Evolutionary conservation across 2,113 vertebrate genomes (phyloP).

Genomic region (Equus przewalskii): DNA sequence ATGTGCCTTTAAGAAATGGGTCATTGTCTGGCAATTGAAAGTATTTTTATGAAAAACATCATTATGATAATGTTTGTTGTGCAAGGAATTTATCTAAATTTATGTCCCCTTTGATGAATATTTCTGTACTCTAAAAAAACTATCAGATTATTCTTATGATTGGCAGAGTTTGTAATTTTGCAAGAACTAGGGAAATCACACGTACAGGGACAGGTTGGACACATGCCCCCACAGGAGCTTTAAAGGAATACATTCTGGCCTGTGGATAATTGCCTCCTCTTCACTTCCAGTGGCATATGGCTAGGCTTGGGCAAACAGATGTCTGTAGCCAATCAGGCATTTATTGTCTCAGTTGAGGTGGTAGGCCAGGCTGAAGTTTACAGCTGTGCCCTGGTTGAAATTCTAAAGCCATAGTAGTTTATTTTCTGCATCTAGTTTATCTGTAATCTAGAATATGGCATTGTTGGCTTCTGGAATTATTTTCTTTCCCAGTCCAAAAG

Average conservation of each 20-base stretch:
- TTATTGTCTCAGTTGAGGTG: background rate
- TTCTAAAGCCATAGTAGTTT: background rate
- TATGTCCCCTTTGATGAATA: background rate
- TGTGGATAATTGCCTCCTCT: background rate
- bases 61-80: background rate
- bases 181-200: background rate
- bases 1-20: background rate
- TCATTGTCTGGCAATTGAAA: background rate
- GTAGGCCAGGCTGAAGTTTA: background rate
- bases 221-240: background rate
- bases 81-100: background rate
- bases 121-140: background rate
- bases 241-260: background rate
- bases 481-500: slow-evolving; percentile 11
- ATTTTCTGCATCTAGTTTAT: background rate
- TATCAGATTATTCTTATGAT: background rate
- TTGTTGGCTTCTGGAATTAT: background rate
- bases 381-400: background rate
- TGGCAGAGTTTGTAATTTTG: background rate
- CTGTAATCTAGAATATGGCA: background rate
- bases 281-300: slow-evolving; percentile 3
- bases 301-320: background rate
- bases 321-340: background rate
- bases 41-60: slow-evolving; percentile 17
- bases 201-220: background rate